Base-by-base conservation (phyloP, 1,140 invertebrate species). In the Hermetia illucens region DNA sequence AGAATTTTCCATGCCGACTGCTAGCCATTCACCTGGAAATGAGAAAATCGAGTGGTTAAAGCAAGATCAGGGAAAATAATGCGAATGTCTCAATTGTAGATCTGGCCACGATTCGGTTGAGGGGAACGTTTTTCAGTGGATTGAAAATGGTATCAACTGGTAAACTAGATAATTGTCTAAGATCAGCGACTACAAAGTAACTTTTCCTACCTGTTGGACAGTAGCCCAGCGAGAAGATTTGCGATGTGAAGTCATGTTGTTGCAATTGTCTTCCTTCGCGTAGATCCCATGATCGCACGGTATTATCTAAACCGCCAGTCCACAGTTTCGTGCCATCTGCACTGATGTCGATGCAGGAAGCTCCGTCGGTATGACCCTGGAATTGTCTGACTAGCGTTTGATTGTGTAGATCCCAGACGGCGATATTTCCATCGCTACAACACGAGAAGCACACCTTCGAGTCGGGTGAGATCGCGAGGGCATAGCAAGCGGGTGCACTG, bases 1-100 rank as follows among this genome's bases (percentile, higher is more conserved):
- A 5, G 84, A 91, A 58, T 88, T 92, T 64, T 95, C 90, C 89
- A 95, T 93, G 21, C 92, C 92, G 12, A 96, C 92, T n/a, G 91
- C 92, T 8, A 96, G 65, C 89, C 90, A 96, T 41, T 94, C 89
- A 0, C 90, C 64, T 66, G 47, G 21, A 32, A 38, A 29, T n/a
- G 29, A 20, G 5, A 38, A n/a, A 38, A n/a, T 20, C n/a, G 16
- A 27, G 8, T 8, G 8, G n/a, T 27, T 27, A 9, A n/a, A 27
- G 24, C n/a, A 8, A n/a, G 24, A n/a, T 9, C 24, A 27, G n/a
- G 8, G 24, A 8, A 25, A n/a, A 25, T 8, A 25, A 25, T 25
- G n/a, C n/a, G 8, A n/a, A 30, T 30, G 10, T 13, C 13, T 30
- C 5, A 30, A 30, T 10, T 13, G 10, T 4, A 5, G 29, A 5